A percentile compares a stretch with the other conserved stretches of the same genome.
Evolutionary conservation across 2,797 vertebrate species (phyloP).

Genomic region (Vultur gryphus): DNA sequence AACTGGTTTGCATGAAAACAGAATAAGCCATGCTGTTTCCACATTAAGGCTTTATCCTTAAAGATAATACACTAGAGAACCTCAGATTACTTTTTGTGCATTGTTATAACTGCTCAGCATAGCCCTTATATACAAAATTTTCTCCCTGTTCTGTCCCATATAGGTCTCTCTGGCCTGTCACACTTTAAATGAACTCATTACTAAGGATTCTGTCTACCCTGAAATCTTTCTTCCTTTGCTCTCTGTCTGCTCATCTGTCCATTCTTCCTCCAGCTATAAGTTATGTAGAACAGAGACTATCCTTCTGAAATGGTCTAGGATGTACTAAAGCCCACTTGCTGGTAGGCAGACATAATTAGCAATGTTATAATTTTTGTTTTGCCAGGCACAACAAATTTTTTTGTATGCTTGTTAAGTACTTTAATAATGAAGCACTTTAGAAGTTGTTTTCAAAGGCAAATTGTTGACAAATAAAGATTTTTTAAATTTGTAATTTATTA

Average conservation of each 20-base stretch:
- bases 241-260: background rate
- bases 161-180: background rate
- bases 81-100: background rate
- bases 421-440: background rate
- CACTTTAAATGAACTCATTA: background rate
- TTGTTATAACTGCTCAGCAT: background rate
- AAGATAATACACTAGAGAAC: background rate
- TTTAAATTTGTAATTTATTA: background rate
- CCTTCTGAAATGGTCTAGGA: background rate
- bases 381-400: background rate
- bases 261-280: background rate
- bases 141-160: background rate
- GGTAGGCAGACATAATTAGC: background rate
- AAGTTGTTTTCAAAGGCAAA: background rate
- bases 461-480: background rate
- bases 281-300: background rate
- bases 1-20: background rate
- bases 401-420: background rate
- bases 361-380: background rate
- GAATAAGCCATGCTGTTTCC: background rate
- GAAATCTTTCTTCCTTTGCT: background rate
- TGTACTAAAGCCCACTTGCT: background rate
- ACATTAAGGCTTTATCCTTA: background rate
- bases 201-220: background rate
- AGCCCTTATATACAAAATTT: background rate